These are phyloP conservation scores for Podarcis lilfordi DNA, from an alignment of 2,797 vertebrate species.

Conservation along the genomic window DNA sequence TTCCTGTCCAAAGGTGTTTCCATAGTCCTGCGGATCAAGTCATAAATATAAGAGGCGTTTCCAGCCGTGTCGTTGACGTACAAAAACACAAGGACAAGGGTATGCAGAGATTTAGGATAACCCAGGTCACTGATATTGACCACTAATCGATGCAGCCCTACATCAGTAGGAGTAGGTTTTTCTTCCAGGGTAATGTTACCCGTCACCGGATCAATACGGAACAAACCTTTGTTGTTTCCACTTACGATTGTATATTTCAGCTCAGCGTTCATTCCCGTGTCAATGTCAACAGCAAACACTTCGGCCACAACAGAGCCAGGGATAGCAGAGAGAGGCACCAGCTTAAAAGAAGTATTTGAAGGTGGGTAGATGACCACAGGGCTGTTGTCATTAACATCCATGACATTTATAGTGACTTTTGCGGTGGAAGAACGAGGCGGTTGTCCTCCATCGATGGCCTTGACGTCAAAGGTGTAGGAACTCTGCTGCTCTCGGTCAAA, in stretches of 20 bases:
- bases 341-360: slow-evolving; percentile 97
- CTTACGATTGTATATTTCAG: slow-evolving; percentile 97
- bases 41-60: slow-evolving; percentile 93
- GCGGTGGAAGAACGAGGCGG: slow-evolving; percentile 95
- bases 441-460: slow-evolving; percentile 93
- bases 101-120: slow-evolving; percentile 96
- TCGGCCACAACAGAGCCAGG: slow-evolving; percentile 97
- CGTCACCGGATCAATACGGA: slow-evolving; percentile 96
- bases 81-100: slow-evolving; percentile 95
- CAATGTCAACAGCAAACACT: slow-evolving; percentile 96
- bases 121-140: slow-evolving; percentile 98
- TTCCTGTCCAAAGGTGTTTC: slow-evolving; percentile 96
- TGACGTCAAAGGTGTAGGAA: slow-evolving; percentile 98
- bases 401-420: slow-evolving; percentile 99
- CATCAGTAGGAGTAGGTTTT: slow-evolving; percentile 88
- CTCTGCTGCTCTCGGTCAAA: slow-evolving; percentile 98
- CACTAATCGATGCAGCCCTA: slow-evolving; percentile 94
- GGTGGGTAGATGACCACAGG: slow-evolving; percentile 95
- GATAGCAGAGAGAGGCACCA: slow-evolving; percentile 96
- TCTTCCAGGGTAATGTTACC: slow-evolving; percentile 98
- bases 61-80: slow-evolving; percentile 98
- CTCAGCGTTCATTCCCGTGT: slow-evolving; percentile 98
- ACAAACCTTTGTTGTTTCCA: slow-evolving; percentile 94
- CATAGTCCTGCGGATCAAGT: slow-evolving; percentile 96
- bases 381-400: slow-evolving; percentile 98